Evolutionary conservation across 2,888 invertebrate genomes (phyloP), one percentile per base, ranked within the genome.

Genomic region (Chrysolina americana): DNA sequence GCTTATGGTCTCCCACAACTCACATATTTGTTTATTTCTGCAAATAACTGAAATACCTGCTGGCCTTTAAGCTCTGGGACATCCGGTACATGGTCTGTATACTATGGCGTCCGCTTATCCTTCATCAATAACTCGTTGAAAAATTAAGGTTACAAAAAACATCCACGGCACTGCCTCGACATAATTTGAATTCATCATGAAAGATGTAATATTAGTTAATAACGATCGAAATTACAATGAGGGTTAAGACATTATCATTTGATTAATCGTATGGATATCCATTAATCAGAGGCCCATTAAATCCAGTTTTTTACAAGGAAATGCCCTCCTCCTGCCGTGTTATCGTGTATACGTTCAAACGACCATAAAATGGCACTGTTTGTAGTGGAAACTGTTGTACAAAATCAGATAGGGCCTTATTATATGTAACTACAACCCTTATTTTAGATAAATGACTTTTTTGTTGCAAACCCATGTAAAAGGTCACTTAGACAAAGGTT

Each of bases 381-480:
- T 76, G 75, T 78, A 80, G 78, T 79, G 48, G 41, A 81, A 79
- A 79, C 77, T 78, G 78, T 80, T 79, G 81, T 81, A 81, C 79
- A 82, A 83, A 83, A 85, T 83, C 84, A 83, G 84, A 85, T 83
- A 82, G 79, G 80, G 53, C 79, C 81, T 83, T 83, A 85, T 85
- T 84, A 86, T 85, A 84, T 79, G 84, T 84, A 85, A 86, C 84
- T 85, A 83, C 85, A 85, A 86, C 86, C 85, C 87, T 85, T 86
- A 86, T 86, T 86, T 84, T 86, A 87, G 87, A 87, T 87, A 86
- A 87, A 87, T 87, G 85, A 87, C 85, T 86, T 86, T 87, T 86
- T 87, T 85, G 83, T 84, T 83, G 84, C 82, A 85, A 86, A 86
- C 85, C 85, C 85, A 85, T 87, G 87, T 87, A 87, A 87, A 85